These are phyloP conservation scores for Neodiprion virginianus DNA, from an alignment of 1,140 invertebrate genomes.

Conservation along the genomic window DNA sequence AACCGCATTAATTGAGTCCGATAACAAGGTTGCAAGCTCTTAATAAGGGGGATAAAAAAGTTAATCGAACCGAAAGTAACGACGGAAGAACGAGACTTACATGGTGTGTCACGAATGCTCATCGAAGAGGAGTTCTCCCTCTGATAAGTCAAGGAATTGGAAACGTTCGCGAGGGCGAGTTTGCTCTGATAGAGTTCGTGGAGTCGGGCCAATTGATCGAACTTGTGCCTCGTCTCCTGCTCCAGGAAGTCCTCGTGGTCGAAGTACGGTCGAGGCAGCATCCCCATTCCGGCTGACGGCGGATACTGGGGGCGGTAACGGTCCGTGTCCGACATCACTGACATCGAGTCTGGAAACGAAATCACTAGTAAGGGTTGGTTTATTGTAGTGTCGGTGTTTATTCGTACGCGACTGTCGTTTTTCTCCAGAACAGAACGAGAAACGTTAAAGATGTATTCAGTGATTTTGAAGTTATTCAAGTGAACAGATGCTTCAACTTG, in stretches of 20 bases:
- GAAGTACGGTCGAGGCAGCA: slow-evolving; percentile 55
- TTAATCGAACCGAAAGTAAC: slow-evolving; percentile 6
- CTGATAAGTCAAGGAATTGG: slow-evolving; percentile 64
- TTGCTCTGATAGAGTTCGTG: slow-evolving; percentile 74
- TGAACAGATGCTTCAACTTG: too few species aligned
- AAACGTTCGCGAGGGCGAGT: slow-evolving; percentile 68
- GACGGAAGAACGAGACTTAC: slow-evolving; percentile 48
- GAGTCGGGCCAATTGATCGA: slow-evolving; percentile 72
- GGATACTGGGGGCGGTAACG: slow-evolving; percentile 60
- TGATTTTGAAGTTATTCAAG: too few species aligned
- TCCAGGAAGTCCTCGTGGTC: slow-evolving; percentile 59
- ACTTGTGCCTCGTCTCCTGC: slow-evolving; percentile 65
- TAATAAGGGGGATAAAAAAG: too few species aligned
- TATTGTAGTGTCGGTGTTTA: too few species aligned
- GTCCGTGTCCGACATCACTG: slow-evolving; percentile 77
- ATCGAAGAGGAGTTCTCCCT: slow-evolving; percentile 57
- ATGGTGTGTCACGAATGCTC: slow-evolving; percentile 52
- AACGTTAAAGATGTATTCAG: too few species aligned
- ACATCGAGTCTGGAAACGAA: slow-evolving; percentile 71
- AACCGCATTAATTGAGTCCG: too few species aligned
- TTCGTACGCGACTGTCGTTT: too few species aligned
- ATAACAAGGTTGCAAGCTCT: too few species aligned
- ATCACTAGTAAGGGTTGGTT: not conserved
- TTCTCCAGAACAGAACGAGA: too few species aligned
- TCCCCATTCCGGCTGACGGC: slow-evolving; percentile 47